These are phyloP conservation scores for Iselma pallidipennis DNA, from an alignment of 2,888 invertebrate species.

Conservation along the genomic window DNA sequence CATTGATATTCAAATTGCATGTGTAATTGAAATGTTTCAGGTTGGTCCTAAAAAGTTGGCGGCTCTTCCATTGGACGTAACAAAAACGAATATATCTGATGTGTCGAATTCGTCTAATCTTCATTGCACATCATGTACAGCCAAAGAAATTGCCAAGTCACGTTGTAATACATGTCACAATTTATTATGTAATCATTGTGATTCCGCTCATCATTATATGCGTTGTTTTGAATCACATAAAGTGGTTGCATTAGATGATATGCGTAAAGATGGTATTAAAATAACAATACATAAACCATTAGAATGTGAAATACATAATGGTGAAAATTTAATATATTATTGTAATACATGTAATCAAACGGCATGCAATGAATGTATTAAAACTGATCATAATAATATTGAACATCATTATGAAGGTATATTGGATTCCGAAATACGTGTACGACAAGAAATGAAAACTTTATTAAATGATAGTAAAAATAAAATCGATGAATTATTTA, in stretches of 20 bases:
- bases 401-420: conserved; percentile 84
- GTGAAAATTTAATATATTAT: conserved; percentile 85
- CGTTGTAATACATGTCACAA: conserved; percentile 95
- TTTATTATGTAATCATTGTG: conserved; percentile 91
- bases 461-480: conserved; percentile 76
- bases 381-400: conserved; percentile 78
- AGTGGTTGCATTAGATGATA: conserved; percentile 86
- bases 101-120: conserved; percentile 68
- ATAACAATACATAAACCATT: conserved; percentile 88
- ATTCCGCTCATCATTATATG: conserved; percentile 96
- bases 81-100: conserved; percentile 82
- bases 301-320: conserved; percentile 78
- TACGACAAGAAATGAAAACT: conserved; percentile 76
- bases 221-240: conserved; percentile 94
- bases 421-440: conserved; percentile 73
- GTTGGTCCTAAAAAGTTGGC: conserved; percentile 76
- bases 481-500: conserved; percentile 76
- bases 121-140: conserved; percentile 93
- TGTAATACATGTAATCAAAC: conserved; percentile 87
- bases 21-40: conserved; percentile 53
- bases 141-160: conserved; percentile 91
- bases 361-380: conserved; percentile 85
- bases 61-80: conserved; percentile 83
- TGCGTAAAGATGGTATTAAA: conserved; percentile 75
- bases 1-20: too few relatives aligned